A percentile compares a stretch with the other conserved stretches of the same genome.
Conservation (phyloP, 2,797 vertebrate genomes). For the Pelochelys cantorii region DNA sequence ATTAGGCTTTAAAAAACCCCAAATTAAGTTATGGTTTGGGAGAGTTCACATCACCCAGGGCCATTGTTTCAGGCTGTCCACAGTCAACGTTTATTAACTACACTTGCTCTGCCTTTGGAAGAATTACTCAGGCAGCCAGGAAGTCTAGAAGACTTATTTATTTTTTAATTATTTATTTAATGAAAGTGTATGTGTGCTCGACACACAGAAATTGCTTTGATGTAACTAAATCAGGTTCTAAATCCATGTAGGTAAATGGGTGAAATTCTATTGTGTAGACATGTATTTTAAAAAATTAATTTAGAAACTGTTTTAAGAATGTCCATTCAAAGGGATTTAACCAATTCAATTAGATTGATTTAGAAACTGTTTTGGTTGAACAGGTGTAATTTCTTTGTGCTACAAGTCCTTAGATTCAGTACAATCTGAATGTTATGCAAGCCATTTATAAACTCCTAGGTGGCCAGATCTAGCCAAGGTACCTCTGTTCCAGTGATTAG, state of each 20-base stretch:
- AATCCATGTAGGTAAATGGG: neutral
- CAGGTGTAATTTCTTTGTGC: accelerated
- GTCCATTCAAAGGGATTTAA: neutral
- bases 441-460: neutral
- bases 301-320: neutral
- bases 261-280: neutral
- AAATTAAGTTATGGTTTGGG: neutral
- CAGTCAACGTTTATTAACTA: neutral
- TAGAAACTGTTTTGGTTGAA: neutral
- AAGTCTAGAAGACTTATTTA: neutral
- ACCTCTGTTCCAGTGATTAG: neutral
- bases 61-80: neutral
- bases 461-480: neutral
- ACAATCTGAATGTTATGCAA: neutral
- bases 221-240: neutral
- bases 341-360: neutral
- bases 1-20: neutral
- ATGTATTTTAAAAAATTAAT: neutral
- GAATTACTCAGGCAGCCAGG: neutral
- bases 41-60: neutral
- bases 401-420: neutral
- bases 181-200: neutral
- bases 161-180: neutral
- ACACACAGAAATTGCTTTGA: neutral
- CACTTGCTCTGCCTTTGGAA: neutral